Evolutionary conservation across 2,113 vertebrate species (phyloP).

Genomic region (Dicentrarchus labrax): DNA sequence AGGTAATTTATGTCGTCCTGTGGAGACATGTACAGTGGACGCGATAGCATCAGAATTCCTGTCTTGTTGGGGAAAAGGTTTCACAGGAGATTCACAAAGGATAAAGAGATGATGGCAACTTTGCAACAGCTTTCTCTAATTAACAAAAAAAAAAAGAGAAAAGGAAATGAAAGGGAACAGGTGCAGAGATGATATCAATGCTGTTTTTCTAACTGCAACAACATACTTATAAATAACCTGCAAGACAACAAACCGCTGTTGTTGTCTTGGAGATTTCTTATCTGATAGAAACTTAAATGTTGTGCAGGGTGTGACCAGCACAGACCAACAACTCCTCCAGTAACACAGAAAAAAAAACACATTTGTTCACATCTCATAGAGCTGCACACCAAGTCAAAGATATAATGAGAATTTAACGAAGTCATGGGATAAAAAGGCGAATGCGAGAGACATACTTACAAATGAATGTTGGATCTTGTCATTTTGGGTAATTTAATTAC

Average conservation of each 20-base stretch:
- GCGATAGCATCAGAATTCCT: conserved; percentile 82
- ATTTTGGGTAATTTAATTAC: background rate
- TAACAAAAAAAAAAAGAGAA: conserved; percentile 9
- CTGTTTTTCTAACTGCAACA: background rate
- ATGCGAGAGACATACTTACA: background rate
- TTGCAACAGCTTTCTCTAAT: conserved; percentile 26
- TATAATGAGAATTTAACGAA: conserved; percentile 12
- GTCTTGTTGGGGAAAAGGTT: conserved; percentile 56
- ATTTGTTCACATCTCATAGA: background rate
- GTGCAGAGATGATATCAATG: background rate
- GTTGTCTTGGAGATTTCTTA: conserved; percentile 41
- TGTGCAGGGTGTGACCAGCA: conserved; percentile 29
- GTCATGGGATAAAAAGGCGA: background rate
- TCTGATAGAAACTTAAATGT: conserved; percentile 58
- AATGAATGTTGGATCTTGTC: background rate
- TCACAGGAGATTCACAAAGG: conserved; percentile 27
- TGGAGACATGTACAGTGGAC: conserved; percentile 76
- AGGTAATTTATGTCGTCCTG: conserved; percentile 80
- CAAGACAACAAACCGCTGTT: conserved; percentile 24
- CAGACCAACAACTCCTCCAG: conserved; percentile 8
- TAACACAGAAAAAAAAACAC: conserved; percentile 4
- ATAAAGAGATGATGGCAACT: conserved; percentile 23
- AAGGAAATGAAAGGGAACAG: conserved; percentile 18
- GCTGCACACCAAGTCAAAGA: conserved; percentile 32
- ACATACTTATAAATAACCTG: conserved; percentile 28